Conservation (phyloP, 1,140 invertebrate genomes). For the Bradysia coprophila region DNA sequence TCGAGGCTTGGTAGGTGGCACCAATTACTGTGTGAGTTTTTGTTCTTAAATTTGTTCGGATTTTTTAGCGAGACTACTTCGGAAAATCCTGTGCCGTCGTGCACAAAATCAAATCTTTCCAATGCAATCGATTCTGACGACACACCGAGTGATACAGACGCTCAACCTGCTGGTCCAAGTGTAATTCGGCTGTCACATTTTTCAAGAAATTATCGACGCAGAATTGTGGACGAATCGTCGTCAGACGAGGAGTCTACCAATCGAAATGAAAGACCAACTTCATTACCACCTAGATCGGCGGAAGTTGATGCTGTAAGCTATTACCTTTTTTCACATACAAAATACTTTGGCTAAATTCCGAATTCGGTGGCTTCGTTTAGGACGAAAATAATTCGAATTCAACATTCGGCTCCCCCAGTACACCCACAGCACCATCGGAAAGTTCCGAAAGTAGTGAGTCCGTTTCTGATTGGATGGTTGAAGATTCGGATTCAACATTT, state of each 20-base stretch:
- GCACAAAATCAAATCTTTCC: no score
- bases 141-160: background rate
- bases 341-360: background rate
- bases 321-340: background rate
- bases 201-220: background rate
- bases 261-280: background rate
- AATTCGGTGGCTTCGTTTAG: background rate
- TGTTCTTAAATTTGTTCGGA: no score
- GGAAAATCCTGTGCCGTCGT: no score
- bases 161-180: background rate
- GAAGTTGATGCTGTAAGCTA: background rate
- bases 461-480: background rate
- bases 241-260: background rate
- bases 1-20: no score
- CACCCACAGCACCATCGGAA: background rate
- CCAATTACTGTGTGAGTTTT: no score
- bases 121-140: background rate
- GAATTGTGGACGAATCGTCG: background rate
- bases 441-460: background rate
- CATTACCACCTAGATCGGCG: background rate
- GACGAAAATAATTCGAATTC: no score
- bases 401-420: no score
- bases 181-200: background rate
- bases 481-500: background rate
- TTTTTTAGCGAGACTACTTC: no score